Evolutionary conservation across 2,113 vertebrate genomes (phyloP).

Genomic region (Saiga tatarica): DNA sequence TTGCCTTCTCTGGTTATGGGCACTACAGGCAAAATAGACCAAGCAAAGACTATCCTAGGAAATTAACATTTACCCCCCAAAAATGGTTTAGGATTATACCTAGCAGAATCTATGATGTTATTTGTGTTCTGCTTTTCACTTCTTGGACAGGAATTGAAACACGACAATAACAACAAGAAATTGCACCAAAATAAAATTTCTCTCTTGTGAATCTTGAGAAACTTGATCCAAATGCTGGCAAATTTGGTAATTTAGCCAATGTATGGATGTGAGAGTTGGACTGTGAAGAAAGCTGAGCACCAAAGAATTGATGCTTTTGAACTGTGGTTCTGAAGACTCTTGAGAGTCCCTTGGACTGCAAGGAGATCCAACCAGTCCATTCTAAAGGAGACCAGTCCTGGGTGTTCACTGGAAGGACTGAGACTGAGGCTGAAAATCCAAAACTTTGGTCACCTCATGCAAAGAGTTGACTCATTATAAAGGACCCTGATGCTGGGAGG

Average conservation of each 20-base stretch:
- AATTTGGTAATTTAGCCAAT: not conserved
- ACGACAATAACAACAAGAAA: not conserved
- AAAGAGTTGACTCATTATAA: too few species aligned
- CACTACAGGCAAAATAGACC: not conserved
- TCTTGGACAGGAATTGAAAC: not conserved
- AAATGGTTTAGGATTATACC: not conserved
- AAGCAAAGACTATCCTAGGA: not conserved
- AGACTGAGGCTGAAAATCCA: too few species aligned
- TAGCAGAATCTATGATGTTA: not conserved
- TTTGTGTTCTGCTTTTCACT: not conserved
- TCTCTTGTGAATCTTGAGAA: not conserved
- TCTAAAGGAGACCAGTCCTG: too few species aligned
- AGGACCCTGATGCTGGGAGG: too few species aligned
- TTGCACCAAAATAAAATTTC: not conserved
- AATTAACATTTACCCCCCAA: not conserved
- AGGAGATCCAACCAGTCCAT: too few species aligned
- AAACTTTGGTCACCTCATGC: accelerated
- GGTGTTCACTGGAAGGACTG: too few species aligned
- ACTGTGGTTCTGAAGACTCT: too few species aligned
- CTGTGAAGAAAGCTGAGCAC: too few species aligned
- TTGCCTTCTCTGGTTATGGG: accelerated
- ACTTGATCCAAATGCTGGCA: not conserved
- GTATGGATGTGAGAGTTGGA: too few species aligned
- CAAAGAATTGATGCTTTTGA: too few species aligned
- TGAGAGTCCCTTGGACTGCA: too few species aligned